Percentiles rank a stretch among this genome's conserved stretches.
Conservation (phyloP, 2,113 vertebrate species). For the Indicator indicator region DNA sequence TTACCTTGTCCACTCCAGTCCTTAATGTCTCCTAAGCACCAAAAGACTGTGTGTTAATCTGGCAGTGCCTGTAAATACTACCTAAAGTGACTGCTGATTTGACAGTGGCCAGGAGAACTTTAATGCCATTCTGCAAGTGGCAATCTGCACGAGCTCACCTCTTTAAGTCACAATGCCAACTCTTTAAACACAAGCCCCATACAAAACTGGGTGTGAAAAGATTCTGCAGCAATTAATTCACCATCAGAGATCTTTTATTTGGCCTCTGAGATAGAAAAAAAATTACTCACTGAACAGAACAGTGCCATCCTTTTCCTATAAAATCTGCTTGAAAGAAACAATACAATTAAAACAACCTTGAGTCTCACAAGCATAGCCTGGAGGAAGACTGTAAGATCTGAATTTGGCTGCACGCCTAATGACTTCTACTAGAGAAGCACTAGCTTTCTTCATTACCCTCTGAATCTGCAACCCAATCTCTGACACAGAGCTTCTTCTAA, state of each 20-base stretch:
- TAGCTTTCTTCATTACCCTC: background rate
- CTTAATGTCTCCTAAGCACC: background rate
- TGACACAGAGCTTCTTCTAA: background rate
- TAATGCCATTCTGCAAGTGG: background rate
- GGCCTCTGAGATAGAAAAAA: background rate
- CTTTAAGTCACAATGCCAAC: background rate
- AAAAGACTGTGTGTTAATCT: accelerated
- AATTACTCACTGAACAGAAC: background rate
- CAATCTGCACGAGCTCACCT: background rate
- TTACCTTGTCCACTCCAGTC: background rate
- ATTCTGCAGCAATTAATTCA: background rate
- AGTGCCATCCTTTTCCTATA: background rate
- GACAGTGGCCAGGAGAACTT: background rate
- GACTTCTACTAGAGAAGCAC: background rate
- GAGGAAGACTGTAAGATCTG: conserved; percentile 77
- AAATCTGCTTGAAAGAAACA: conserved; percentile 77
- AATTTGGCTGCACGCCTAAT: conserved; percentile 79
- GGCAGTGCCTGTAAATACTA: background rate
- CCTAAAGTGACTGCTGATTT: background rate
- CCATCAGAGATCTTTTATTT: background rate
- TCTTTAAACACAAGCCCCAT: background rate
- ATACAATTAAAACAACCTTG: conserved; percentile 78
- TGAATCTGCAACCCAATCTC: background rate
- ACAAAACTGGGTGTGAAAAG: background rate
- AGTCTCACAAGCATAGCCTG: conserved; percentile 73